Evolutionary conservation across 2,888 invertebrate species (phyloP).

Genomic region (Abrostola triplasia): DNA sequence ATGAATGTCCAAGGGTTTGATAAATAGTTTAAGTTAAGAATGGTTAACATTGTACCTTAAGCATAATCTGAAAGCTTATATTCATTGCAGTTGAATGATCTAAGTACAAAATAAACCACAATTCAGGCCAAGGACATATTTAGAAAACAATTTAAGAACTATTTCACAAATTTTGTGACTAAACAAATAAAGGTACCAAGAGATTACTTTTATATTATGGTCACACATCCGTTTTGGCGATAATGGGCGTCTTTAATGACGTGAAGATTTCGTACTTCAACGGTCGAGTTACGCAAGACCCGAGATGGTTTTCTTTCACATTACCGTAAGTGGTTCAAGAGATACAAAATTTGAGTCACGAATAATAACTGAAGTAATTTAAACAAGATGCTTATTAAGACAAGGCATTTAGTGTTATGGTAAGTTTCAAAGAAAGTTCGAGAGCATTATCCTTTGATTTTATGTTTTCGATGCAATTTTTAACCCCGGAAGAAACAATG

Average conservation of each 20-base stretch:
- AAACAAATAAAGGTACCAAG: conserved; percentile 43
- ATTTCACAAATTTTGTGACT: conserved; percentile 37
- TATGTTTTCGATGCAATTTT: too few relatives aligned
- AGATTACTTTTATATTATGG: conserved; percentile 44
- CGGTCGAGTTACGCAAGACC: conserved; percentile 36
- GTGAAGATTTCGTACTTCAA: conserved; percentile 35
- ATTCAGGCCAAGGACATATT: not conserved
- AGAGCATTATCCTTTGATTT: not conserved
- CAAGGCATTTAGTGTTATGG: not conserved
- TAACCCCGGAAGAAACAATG: too few relatives aligned
- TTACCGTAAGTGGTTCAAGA: conserved; percentile 41
- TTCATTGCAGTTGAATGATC: too few relatives aligned
- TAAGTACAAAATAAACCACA: not conserved
- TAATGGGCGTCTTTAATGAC: conserved; percentile 39
- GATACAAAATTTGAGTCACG: conserved; percentile 40
- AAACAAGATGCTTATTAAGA: not conserved
- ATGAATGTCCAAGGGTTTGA: too few relatives aligned
- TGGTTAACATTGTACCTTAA: too few relatives aligned
- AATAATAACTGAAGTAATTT: conserved; percentile 15
- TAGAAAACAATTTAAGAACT: conserved; percentile 20
- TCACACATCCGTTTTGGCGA: conserved; percentile 50
- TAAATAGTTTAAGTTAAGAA: too few relatives aligned
- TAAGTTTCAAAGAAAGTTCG: not conserved
- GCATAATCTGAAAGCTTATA: too few relatives aligned
- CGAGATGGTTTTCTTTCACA: conserved; percentile 43